Percentiles rank a stretch among this genome's conserved stretches.
Evolutionary conservation across 1,140 invertebrate species (phyloP).

Genomic region (Drosophila ironensis): DNA sequence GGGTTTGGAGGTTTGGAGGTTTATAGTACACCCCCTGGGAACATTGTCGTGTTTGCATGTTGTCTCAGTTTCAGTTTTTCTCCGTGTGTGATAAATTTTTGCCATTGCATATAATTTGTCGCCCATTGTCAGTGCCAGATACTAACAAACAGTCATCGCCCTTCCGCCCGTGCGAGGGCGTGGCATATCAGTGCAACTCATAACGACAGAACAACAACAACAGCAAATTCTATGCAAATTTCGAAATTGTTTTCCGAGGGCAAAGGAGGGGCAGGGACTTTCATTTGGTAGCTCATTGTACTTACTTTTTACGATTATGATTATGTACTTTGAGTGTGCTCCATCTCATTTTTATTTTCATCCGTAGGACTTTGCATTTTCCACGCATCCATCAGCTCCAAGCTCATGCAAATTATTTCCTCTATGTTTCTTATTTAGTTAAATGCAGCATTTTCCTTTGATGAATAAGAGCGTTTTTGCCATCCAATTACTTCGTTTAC

Average conservation of each 20-base stretch:
- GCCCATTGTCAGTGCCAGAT: constrained; percentile 66
- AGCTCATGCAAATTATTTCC: no score
- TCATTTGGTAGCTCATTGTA: constrained; percentile 32
- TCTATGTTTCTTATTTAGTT: no score
- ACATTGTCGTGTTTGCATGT: constrained; percentile 71
- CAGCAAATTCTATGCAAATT: constrained; percentile 43
- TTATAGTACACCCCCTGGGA: constrained; percentile 2
- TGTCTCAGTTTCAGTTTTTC: constrained; percentile 4
- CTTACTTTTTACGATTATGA: constrained; percentile 67
- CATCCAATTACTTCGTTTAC: no score
- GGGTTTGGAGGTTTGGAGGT: neutral
- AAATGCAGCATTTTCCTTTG: no score
- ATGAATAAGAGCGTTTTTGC: no score
- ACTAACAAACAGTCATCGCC: no score
- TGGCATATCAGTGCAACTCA: constrained; percentile 54
- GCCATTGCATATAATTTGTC: constrained; percentile 70
- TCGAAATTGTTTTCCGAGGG: constrained; percentile 30
- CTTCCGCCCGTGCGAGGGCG: constrained; percentile 20
- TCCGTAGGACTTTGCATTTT: constrained; percentile 44
- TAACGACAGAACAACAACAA: constrained; percentile 17
- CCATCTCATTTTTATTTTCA: constrained; percentile 50
- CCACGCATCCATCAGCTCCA: constrained; percentile 43
- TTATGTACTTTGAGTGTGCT: constrained; percentile 49
- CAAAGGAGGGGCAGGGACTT: neutral
- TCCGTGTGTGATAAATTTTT: constrained; percentile 49